Base-by-base conservation (phyloP, 1,140 invertebrate species). In the Zaprionus ghesquierei region DNA sequence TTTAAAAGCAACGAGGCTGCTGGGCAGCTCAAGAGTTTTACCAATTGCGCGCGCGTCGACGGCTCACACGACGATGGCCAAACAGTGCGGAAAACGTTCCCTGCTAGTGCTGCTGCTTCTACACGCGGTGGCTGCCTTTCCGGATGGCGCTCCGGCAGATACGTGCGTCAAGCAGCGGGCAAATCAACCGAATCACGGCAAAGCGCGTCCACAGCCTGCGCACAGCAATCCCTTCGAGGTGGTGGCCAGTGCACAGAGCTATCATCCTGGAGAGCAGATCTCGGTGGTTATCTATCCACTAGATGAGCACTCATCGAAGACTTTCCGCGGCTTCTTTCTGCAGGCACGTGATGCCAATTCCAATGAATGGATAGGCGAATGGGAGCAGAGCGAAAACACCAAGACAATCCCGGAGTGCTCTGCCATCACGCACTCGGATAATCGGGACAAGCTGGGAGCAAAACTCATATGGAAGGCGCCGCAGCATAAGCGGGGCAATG, bases 281-380 rank as follows among this genome's bases (percentile, higher is more conserved):
- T 94, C 85, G 29, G 87, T 91, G 60, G 64, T 81, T 9, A 80
- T 91, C 9, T 91, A 91, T 62, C 74, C 81, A 1, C 63, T 69
- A 33, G 61, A 70, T 0, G 38, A 95, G 0, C 86, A 91, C 0
- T 90, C 93, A 15, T 81, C 73, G 92, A 5, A 63, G 27, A 75
- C 72, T 10, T 97, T 96, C 92, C 95, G 95, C 74, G 96, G 96
- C 10, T 96, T 97, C 92, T 95, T 97, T 90, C 90, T 97, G n/a
- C 96, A 96, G 92, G 96, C 95, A 0, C 94, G 96, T 50, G 96
- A 96, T 74, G 93, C 94, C 1, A 92, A 93, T 22, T 94, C 94
- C 0, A 93, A 96, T 71, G 92, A 94, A 69, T 96, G 96, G 95
- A 93, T 96, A 33, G 96, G 96, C 9, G 93, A 93, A 10, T 97